Evolutionary conservation across 23 tunicate species (phyloP), one percentile per base, ranked within the genome.

Genomic region (Halocynthia aurantium): DNA sequence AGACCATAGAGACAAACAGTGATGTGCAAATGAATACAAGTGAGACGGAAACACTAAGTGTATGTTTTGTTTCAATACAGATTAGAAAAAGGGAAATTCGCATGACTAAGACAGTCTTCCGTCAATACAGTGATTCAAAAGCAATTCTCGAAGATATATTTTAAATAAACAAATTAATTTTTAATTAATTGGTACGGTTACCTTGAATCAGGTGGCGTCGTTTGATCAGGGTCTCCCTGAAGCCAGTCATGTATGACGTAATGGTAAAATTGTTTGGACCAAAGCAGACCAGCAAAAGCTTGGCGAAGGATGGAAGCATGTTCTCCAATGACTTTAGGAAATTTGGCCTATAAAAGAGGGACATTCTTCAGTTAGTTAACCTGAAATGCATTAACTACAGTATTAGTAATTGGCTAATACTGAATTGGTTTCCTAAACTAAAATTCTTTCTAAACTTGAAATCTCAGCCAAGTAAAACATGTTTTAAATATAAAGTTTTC

Each of bases 211-310:
- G 97, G 97, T 7, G 97, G 97, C 6, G 80, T 60, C 18, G 82
- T 51, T 81, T 91, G 90, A 50, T 81, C 81, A 7, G 86, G 82
- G 55, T 91, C 97, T 49, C 97, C 97, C 8, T 73, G 21, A 65
- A 91, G 62, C 97, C 97, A 91, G 64, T 85, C 90, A 22, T 81
- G 55, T 6, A 91, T 73, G 18, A 91, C 82, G 84, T 91, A 91
- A 81, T 91, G 97, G 67, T 91, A 91, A 56, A 91, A 91, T 61
- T 91, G 97, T 65, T 91, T 91, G 50, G 97, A 85, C 90, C 90
- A 85, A 71, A 91, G 73, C 77, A 91, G 65, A 49, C 97, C 97
- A 5, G 90, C 97, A 71, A 72, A 63, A 10, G 97, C 97, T 76
- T 91, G 97, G 5, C 89, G 86, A 19, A 91, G 69, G 49, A 85